Conservation (phyloP, 2,797 vertebrate genomes). For the Molossus molossus region DNA sequence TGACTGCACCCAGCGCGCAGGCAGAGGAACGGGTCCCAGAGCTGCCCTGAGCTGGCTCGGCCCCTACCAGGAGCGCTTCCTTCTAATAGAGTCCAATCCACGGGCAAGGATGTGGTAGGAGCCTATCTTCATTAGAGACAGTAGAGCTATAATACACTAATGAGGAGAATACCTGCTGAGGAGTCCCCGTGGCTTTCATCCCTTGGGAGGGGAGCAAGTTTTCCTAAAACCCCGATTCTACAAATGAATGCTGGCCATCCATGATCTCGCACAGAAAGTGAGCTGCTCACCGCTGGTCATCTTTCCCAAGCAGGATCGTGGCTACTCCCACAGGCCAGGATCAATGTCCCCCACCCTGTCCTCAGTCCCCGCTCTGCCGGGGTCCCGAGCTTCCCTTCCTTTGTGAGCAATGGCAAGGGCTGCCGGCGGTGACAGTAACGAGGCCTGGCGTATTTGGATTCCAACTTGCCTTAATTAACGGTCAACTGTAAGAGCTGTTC, state of each 20-base stretch:
- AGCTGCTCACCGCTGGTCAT: not conserved
- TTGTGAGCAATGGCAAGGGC: not conserved
- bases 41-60: not conserved
- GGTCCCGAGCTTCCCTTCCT: conserved; percentile 3
- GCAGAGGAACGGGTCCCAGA: not conserved
- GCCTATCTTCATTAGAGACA: conserved; percentile 14
- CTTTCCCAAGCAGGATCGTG: not conserved
- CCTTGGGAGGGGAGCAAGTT: not conserved
- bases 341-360: not conserved
- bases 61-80: not conserved
- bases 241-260: not conserved
- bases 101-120: not conserved
- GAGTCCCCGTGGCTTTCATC: not conserved
- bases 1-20: not conserved
- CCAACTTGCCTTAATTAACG: conserved; percentile 72
- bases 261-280: conserved; percentile 3
- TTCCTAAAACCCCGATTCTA: conserved; percentile 33
- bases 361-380: not conserved
- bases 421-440: conserved; percentile 1
- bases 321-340: not conserved
- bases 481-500: conserved; percentile 70
- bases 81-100: not conserved
- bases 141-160: not conserved
- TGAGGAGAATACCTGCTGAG: not conserved
- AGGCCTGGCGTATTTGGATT: conserved; percentile 74